Percentiles rank a stretch among this genome's conserved stretches.
Evolutionary conservation across 2,113 vertebrate genomes (phyloP).

Genomic region (Erpornis zantholeuca): DNA sequence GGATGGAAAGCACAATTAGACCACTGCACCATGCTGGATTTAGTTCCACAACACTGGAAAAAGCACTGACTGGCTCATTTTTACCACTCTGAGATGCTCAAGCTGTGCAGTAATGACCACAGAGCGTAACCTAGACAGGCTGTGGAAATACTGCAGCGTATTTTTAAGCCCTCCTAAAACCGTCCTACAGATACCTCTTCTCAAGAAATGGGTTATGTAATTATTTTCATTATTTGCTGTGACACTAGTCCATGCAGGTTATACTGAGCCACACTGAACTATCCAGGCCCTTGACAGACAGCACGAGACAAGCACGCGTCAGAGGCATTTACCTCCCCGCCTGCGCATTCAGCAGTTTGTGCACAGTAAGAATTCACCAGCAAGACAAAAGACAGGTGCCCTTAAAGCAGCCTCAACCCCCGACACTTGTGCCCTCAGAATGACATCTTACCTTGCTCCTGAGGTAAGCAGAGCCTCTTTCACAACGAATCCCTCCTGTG

Average conservation of each 20-base stretch:
- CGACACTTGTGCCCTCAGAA: not conserved
- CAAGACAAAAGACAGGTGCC: not conserved
- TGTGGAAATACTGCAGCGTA: not conserved
- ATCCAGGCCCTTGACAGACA: not conserved
- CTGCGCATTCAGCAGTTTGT: not conserved
- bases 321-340: not conserved
- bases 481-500: conserved; percentile 96
- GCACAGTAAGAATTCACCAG: not conserved
- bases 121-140: not conserved
- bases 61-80: not conserved
- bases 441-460: conserved; percentile 82
- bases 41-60: not conserved
- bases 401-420: not conserved
- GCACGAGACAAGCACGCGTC: not conserved
- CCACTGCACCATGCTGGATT: not conserved
- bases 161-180: not conserved
- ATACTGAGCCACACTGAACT: not conserved
- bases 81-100: not conserved
- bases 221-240: not conserved
- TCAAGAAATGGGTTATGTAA: not conserved
- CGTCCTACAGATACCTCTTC: not conserved
- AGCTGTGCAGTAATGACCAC: not conserved
- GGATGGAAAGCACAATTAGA: not conserved
- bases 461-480: conserved; percentile 93
- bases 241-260: not conserved